Evolutionary conservation across 2,113 vertebrate species (phyloP).

Genomic region (Plestiodon gilberti): DNA sequence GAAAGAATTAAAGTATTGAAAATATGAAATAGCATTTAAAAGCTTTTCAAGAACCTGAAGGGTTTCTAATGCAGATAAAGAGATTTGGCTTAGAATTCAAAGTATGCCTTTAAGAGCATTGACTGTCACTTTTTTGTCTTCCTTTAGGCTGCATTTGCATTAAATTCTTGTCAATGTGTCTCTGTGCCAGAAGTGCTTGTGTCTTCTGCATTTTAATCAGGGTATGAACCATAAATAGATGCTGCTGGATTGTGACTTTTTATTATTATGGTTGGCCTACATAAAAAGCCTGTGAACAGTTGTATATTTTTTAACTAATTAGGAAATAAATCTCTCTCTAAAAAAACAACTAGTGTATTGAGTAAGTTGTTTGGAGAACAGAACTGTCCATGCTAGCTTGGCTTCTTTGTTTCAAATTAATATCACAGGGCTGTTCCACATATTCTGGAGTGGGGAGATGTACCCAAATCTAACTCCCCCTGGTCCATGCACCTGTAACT

Average conservation of each 20-base stretch:
- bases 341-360: neutral
- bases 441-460: neutral
- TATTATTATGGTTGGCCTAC: neutral
- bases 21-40: slow-evolving; percentile 7
- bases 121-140: neutral
- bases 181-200: neutral
- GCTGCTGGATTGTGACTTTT: neutral
- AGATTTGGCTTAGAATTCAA: slow-evolving; percentile 1
- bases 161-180: neutral
- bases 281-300: neutral
- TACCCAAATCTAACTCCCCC: neutral
- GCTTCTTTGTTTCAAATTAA: neutral
- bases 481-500: neutral
- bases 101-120: neutral
- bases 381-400: neutral
- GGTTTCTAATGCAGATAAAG: slow-evolving; percentile 15
- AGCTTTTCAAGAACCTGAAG: neutral
- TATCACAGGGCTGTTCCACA: neutral
- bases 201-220: neutral
- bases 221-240: rapidly evolving
- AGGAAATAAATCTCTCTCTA: neutral
- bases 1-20: slow-evolving; percentile 5
- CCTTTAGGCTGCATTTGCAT: neutral
- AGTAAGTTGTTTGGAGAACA: neutral
- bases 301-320: neutral